Conservation (phyloP, 1,140 invertebrate genomes). For the Uloborus diversus region DNA sequence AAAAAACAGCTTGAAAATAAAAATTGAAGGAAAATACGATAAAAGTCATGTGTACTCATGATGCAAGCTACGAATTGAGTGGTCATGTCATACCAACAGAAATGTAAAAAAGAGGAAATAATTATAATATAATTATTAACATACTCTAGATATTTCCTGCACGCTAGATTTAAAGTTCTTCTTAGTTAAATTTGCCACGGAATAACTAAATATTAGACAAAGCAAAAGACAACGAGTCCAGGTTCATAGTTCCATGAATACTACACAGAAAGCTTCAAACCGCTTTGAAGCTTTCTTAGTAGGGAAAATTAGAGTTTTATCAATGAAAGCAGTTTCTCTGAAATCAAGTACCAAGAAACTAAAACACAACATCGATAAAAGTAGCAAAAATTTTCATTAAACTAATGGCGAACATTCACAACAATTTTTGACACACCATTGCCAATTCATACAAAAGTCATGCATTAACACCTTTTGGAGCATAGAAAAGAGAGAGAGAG, state of each 20-base stretch:
- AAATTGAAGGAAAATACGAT: no score
- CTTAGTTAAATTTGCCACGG: conserved; percentile 93
- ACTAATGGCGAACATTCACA: conserved; percentile 43
- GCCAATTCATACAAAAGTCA: conserved; percentile 39
- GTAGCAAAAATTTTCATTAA: conserved; percentile 28
- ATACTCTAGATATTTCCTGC: conserved; percentile 81
- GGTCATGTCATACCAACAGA: no score
- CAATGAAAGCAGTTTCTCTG: conserved; percentile 20
- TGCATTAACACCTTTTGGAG: neutral
- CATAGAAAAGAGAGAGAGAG: no score
- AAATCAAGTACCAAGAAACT: conserved; percentile 49
- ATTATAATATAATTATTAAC: conserved; percentile 59
- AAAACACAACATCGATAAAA: conserved; percentile 53
- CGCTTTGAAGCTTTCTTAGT: conserved; percentile 67
- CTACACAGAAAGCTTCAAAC: conserved; percentile 68
- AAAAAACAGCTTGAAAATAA: no score
- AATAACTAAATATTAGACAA: conserved; percentile 97
- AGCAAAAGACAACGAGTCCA: conserved; percentile 96
- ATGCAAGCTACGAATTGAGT: no score
- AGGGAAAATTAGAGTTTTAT: conserved; percentile 43
- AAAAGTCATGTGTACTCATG: no score
- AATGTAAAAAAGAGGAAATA: neutral
- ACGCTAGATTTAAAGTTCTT: conserved; percentile 90
- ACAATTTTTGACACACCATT: conserved; percentile 33
- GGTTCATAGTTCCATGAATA: conserved; percentile 97